Evolutionary conservation across 2,888 invertebrate genomes (phyloP), one percentile per base, ranked within the genome.

Genomic region (Argynnis bischoffii): DNA sequence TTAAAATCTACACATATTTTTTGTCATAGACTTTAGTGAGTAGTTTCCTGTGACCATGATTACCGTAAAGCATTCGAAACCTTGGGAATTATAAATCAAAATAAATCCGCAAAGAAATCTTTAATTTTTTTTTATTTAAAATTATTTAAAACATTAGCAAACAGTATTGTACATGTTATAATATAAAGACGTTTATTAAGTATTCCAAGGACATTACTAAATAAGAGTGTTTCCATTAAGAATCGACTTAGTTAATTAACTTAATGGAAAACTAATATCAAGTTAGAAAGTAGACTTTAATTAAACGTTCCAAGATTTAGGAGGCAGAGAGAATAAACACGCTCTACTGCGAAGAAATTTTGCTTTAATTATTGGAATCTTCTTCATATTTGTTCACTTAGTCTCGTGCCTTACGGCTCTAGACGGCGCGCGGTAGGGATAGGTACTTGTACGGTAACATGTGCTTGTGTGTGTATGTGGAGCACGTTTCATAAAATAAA

Each of bases 401-500:
- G 59, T 67, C 78, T 79, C 74, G 76, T 75, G 76, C 71, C 73
- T 74, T 72, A 74, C 74, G 71, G 70, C 71, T 72, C 70, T 75
- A 69, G 63, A 60, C 72, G 57, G 64, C 53, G 72, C 54, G 69
- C 55, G 61, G 68, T 69, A 70, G 78, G 64, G 64, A 55, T 56
- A 31, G 67, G 56, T 41, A 48, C 46, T 21, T 15, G 53, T 75
- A 69, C 77, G 76, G 74, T 77, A 79, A 72, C 67, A 68, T 61
- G 55, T 65, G 77, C 64, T 76, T 69, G 72, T 69, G 74, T 73
- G 75, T 77, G 74, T 87, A 87, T 89, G 85, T 88, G 82, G 84
- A 87, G 87, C 90, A 89, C 89, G 90, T 89, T 88, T 88, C 84
- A 83, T 87, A 88, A 92, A 89, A 92, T 92, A 92, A 91, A 90